Conservation (phyloP, 1,140 invertebrate genomes). For the Drosophila arizonae region DNA sequence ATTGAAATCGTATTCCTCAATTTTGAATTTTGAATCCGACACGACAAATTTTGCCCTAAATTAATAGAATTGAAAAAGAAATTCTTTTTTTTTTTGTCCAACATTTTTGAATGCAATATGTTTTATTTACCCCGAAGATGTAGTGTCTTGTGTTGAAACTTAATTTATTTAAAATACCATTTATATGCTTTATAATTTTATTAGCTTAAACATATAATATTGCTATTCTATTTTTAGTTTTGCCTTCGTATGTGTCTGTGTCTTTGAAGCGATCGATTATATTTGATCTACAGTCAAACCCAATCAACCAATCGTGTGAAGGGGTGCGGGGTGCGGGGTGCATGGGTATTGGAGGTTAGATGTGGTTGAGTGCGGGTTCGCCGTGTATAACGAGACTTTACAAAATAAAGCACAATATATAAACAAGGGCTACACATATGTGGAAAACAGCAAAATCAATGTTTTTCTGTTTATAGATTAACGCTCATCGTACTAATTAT, state of each 20-base stretch:
- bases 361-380: not conserved
- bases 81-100: no score
- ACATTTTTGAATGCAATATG: not conserved
- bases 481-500: constrained; percentile 41
- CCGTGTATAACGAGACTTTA: constrained; percentile 44
- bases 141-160: constrained; percentile 16
- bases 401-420: constrained; percentile 55
- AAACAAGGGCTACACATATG: constrained; percentile 41
- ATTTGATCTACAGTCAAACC: constrained; percentile 40
- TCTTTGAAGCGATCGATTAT: constrained; percentile 60
- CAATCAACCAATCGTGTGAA: constrained; percentile 21
- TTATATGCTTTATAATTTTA: constrained; percentile 56
- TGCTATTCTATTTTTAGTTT: constrained; percentile 76
- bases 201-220: constrained; percentile 74
- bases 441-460: constrained; percentile 42
- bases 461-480: constrained; percentile 41
- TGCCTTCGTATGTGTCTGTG: constrained; percentile 53
- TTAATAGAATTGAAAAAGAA: no score
- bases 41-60: no score
- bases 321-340: not conserved
- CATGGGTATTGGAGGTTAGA: not conserved
- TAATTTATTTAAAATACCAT: constrained; percentile 56
- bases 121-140: not conserved
- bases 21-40: no score
- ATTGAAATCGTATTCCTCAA: no score